Base-by-base conservation (phyloP, 2,888 invertebrate species). In the Melieria picta region DNA sequence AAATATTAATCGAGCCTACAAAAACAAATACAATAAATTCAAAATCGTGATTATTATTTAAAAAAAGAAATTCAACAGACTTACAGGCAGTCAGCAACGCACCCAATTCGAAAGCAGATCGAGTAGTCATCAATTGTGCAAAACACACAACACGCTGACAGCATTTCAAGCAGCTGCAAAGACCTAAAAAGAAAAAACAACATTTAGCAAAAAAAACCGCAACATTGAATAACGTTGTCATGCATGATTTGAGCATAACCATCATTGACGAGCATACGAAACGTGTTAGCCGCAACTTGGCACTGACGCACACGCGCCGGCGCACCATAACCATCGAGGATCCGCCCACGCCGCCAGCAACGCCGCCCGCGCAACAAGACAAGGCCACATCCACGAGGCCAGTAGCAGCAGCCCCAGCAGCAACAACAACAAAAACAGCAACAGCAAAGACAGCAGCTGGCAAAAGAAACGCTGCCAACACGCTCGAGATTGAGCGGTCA, bases 241-340 rank as follows among this genome's bases (percentile, higher is more conserved):
- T 77, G 78, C 75, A 72, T 71, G 77, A 77, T 76, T 73, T 78
- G 75, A 73, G 73, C 65, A 74, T 78, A 69, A 77, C 77, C 56
- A 75, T 78, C 65, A 74, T 77, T n/a, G 78, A 78, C 66, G 77
- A 78, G 73, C 75, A 75, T 64, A 77, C 77, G 61, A 77, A 78
- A 76, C 76, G 76, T 71, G 72, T 77, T 69, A 77, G 76, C 69
- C 72, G 76, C 69, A 76, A 74, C 65, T 73, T 78, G 61, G 76
- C 76, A 30, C 74, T 77, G 48, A 72, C 75, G 7, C 74, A 77
- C 61, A 76, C 77, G 42, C 73, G 77, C 55, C 74, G 77, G n/a
- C 78, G 77, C 55, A 78, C 75, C 9, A 78, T 78, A 55, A 78
- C 78, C 6, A 75, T 78, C 57, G 76, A 77, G 55, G 76, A 78